These are phyloP conservation scores for Atractosteus spatula DNA, from an alignment of 2,113 vertebrate genomes.

Conservation along the genomic window DNA sequence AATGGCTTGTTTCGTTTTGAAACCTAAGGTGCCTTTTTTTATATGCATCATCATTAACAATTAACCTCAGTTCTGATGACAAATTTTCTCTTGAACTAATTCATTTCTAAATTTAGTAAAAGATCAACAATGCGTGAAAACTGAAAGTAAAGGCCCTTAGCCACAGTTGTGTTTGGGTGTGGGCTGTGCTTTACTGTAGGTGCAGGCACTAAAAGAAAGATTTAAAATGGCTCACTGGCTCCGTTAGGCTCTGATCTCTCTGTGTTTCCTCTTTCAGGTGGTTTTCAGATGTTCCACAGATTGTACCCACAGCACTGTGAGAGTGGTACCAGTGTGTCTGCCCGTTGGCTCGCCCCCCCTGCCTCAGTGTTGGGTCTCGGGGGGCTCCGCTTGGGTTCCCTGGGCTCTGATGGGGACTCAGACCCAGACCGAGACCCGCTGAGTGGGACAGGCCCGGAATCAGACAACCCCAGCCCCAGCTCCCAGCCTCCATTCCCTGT, in stretches of 20 bases:
- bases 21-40: too few species aligned
- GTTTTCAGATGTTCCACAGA: constrained; percentile 81
- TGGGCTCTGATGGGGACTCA: constrained; percentile 75
- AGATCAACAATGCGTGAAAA: too few species aligned
- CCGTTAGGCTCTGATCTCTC: background rate
- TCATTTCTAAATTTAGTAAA: too few species aligned
- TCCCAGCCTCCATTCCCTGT: constrained; percentile 76
- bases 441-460: constrained; percentile 71
- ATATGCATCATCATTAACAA: too few species aligned
- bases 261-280: constrained; percentile 60
- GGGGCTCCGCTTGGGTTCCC: constrained; percentile 72
- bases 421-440: constrained; percentile 68
- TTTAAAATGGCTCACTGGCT: too few species aligned
- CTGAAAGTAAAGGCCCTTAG: too few species aligned
- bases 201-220: too few species aligned
- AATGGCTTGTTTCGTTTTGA: too few species aligned
- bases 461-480: constrained; percentile 65
- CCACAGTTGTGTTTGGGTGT: too few species aligned
- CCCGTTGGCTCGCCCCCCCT: constrained; percentile 63
- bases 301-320: constrained; percentile 82
- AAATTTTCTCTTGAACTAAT: too few species aligned
- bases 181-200: too few species aligned
- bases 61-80: too few species aligned
- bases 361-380: constrained; percentile 77
- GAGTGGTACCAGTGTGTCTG: constrained; percentile 67